Percentiles rank a stretch among this genome's conserved stretches.
These are phyloP conservation scores for Phenganax stokvisi DNA, from an alignment of 92 coral and sea anemone genomes.

Conservation along the genomic window DNA sequence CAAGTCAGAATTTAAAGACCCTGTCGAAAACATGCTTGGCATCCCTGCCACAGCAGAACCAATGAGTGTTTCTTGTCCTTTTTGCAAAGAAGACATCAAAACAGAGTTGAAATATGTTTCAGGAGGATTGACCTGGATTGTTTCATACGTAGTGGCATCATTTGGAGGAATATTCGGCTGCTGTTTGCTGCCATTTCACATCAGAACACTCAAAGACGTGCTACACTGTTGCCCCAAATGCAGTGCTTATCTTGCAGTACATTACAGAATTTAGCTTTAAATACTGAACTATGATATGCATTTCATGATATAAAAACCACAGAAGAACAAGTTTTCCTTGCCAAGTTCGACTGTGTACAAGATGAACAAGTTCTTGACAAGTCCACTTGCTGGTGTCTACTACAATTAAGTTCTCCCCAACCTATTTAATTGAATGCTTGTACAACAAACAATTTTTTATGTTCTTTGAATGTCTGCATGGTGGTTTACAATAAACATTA, in stretches of 20 bases:
- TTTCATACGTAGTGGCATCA: constrained; percentile 47
- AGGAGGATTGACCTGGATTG: constrained; percentile 66
- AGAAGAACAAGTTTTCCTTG: no score
- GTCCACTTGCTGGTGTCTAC: no score
- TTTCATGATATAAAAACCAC: neutral
- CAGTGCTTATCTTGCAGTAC: constrained; percentile 52
- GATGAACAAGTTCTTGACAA: no score
- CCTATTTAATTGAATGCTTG: no score
- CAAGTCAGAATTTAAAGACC: neutral
- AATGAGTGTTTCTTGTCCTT: constrained; percentile 56
- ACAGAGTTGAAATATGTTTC: constrained; percentile 56
- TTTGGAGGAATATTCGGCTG: constrained; percentile 69
- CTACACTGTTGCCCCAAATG: constrained; percentile 77
- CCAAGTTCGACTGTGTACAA: no score
- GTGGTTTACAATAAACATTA: no score
- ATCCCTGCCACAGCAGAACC: constrained; percentile 39
- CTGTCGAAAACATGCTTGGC: neutral
- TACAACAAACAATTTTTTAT: no score
- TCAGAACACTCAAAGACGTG: constrained; percentile 58
- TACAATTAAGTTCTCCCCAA: no score
- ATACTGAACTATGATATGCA: neutral
- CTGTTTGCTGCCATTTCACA: constrained; percentile 72
- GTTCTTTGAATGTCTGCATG: no score
- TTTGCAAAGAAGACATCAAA: constrained; percentile 60
- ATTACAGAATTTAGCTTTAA: constrained; percentile 46